phyloP scores from a whole-genome alignment of 2,888 invertebrate genomes.

The Anoncus sp. region DNA sequence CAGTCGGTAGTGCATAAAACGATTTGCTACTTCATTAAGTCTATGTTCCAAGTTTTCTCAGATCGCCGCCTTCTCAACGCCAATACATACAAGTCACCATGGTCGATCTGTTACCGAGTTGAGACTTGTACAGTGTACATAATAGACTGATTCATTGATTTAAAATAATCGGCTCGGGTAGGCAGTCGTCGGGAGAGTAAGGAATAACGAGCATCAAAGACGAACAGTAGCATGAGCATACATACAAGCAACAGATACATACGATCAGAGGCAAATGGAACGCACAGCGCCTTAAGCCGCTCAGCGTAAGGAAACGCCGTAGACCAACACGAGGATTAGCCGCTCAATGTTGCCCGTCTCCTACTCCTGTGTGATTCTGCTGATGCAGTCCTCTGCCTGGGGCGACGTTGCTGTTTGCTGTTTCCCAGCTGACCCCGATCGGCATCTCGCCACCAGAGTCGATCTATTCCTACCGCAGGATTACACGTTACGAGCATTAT shows the following conservation, averaged over 20 bases:
- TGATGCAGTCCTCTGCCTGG: constrained; percentile 16
- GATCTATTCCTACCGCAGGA: constrained; percentile 62
- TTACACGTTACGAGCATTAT: constrained; percentile 70
- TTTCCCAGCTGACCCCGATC: constrained; percentile 50
- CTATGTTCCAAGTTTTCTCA: background rate
- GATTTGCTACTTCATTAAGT: background rate
- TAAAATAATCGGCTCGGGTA: constrained; percentile 36
- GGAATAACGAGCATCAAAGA: constrained; percentile 8
- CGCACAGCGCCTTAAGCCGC: constrained; percentile 47
- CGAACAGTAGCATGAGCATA: background rate
- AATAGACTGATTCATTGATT: constrained; percentile 26
- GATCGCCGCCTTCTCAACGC: background rate
- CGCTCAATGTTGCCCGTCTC: constrained; percentile 21
- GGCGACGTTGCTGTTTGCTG: constrained; percentile 28
- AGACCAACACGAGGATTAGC: constrained; percentile 51
- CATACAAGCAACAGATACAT: constrained; percentile 2
- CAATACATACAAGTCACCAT: background rate
- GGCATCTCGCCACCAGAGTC: constrained; percentile 50
- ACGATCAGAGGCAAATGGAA: constrained; percentile 40
- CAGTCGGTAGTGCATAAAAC: background rate
- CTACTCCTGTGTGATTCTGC: constrained; percentile 32
- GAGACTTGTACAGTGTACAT: background rate
- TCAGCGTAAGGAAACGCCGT: constrained; percentile 46
- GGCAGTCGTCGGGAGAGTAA: constrained; percentile 14
- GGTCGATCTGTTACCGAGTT: constrained; percentile 16